Evolutionary conservation across 2,888 invertebrate genomes (phyloP).

Genomic region (Tipula helvola): DNA sequence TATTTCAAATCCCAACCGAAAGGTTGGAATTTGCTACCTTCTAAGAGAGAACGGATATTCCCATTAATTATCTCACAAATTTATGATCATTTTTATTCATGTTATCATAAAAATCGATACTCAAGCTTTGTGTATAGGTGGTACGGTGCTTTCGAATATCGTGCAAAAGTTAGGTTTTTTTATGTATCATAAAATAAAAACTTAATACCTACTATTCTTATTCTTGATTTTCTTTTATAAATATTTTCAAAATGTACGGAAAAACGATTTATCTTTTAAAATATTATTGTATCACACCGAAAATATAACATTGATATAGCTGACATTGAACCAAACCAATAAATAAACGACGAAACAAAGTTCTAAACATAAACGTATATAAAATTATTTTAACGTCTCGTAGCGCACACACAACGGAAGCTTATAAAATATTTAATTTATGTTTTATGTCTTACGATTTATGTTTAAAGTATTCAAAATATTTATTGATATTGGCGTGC

Average conservation of each 20-base stretch:
- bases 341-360: not conserved
- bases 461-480: not conserved
- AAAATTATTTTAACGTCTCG: not conserved
- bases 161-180: too few relatives aligned
- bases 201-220: too few relatives aligned
- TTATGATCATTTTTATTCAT: too few relatives aligned
- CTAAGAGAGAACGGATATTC: too few relatives aligned
- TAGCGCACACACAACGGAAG: not conserved
- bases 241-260: not conserved
- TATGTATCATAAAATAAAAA: too few relatives aligned
- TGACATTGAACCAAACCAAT: not conserved
- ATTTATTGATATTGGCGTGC: not conserved
- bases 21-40: too few relatives aligned
- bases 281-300: not conserved
- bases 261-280: not conserved
- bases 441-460: not conserved
- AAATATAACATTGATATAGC: not conserved
- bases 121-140: too few relatives aligned
- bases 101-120: too few relatives aligned
- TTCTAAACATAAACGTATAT: not conserved
- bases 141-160: too few relatives aligned
- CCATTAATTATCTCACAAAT: too few relatives aligned
- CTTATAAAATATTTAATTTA: not conserved
- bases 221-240: not conserved
- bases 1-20: too few relatives aligned